Conservation (phyloP, 2,888 invertebrate species). For the Marasmarcha lunaedactyla region DNA sequence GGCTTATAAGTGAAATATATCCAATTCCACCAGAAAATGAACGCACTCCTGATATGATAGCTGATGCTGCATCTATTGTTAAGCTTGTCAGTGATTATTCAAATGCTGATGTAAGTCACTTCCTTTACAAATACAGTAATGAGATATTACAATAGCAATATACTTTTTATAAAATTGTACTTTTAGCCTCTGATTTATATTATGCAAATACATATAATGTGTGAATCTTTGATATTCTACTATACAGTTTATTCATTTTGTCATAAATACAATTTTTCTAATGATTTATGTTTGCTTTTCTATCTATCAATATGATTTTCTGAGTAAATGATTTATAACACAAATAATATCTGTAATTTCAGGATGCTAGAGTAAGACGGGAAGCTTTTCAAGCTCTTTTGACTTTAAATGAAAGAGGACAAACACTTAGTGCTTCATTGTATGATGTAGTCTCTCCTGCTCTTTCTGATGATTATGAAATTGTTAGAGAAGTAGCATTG, state of each 20-base stretch:
- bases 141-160: too few species aligned
- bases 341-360: too few species aligned
- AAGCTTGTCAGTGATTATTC: slow-evolving; percentile 87
- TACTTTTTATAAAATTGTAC: background rate
- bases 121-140: too few species aligned
- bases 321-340: too few species aligned
- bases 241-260: too few species aligned
- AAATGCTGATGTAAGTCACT: slow-evolving; percentile 72
- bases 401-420: slow-evolving; percentile 84
- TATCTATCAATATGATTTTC: too few species aligned
- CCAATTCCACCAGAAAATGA: slow-evolving; percentile 68
- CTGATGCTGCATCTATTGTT: slow-evolving; percentile 73
- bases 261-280: too few species aligned
- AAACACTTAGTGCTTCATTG: slow-evolving; percentile 77
- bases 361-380: slow-evolving; percentile 92
- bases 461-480: slow-evolving; percentile 93
- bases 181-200: background rate
- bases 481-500: slow-evolving; percentile 88
- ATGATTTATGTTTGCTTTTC: too few species aligned
- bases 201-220: too few species aligned
- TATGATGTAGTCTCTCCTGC: slow-evolving; percentile 78
- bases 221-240: too few species aligned
- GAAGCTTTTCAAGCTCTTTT: slow-evolving; percentile 90
- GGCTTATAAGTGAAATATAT: slow-evolving; percentile 80
- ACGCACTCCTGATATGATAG: slow-evolving; percentile 50